phyloP scores from a whole-genome alignment of 2,113 vertebrate species.

The Nettapus auritus region DNA sequence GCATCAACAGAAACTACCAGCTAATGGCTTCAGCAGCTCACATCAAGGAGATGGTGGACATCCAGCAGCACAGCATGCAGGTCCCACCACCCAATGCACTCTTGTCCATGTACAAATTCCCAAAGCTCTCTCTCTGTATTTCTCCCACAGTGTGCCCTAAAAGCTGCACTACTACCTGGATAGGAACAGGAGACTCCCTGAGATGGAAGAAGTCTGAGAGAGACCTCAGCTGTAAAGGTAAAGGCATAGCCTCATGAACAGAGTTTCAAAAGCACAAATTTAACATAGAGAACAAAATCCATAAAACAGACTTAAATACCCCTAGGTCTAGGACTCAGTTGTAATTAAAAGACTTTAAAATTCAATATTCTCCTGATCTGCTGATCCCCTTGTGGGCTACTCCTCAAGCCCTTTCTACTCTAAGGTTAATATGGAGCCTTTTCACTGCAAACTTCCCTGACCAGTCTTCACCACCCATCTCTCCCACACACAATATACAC shows the following conservation, averaged over 20 bases:
- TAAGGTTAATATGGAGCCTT: not conserved
- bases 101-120: not conserved
- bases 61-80: too few relatives aligned
- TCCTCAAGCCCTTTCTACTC: not conserved
- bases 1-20: accelerated
- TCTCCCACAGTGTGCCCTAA: not conserved
- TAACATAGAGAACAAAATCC: not conserved
- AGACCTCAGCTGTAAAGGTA: not conserved
- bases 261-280: not conserved
- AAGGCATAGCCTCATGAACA: not conserved
- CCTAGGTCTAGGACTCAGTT: not conserved
- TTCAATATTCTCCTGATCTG: not conserved
- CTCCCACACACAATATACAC: not conserved
- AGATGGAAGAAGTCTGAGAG: not conserved
- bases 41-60: not conserved
- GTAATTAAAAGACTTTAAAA: conserved; percentile 20
- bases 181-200: not conserved
- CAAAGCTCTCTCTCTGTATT: not conserved
- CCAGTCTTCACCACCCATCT: not conserved
- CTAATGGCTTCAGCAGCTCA: not conserved
- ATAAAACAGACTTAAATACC: not conserved
- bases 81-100: not conserved
- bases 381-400: not conserved
- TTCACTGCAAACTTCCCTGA: not conserved
- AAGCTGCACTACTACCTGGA: not conserved